Percentiles rank a stretch among this genome's conserved stretches.
Evolutionary conservation across 2,888 invertebrate genomes (phyloP).

Genomic region (Nomada goodeniana): DNA sequence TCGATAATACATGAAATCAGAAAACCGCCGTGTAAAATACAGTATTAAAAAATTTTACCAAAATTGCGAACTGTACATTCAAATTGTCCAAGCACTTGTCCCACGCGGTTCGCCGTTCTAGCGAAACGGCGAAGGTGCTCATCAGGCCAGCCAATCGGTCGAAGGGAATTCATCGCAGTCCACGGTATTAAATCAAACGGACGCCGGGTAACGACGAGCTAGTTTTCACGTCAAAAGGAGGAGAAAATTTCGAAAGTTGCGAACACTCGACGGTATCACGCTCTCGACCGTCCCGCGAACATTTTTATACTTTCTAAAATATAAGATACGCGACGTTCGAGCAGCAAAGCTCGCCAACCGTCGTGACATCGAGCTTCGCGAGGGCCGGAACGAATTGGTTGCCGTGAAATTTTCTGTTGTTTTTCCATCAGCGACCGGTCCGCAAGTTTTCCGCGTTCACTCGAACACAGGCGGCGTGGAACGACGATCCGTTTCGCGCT

Average conservation of each 20-base stretch:
- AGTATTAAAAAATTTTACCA: too few species aligned
- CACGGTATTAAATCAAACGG: neutral
- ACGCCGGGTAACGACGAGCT: too few species aligned
- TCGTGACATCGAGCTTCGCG: neutral
- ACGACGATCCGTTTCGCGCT: constrained; percentile 25
- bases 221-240: neutral
- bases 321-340: constrained; percentile 5
- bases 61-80: neutral
- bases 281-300: constrained; percentile 4
- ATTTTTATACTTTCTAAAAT: constrained; percentile 15
- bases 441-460: constrained; percentile 26
- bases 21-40: too few species aligned
- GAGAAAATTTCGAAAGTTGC: constrained; percentile 24
- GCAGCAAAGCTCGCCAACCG: neutral
- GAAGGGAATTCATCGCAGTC: too few species aligned
- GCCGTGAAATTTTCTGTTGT: neutral
- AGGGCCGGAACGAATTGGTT: too few species aligned
- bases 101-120: too few species aligned
- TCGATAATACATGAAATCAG: too few species aligned
- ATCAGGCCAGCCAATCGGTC: too few species aligned
- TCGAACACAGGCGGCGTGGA: constrained; percentile 13
- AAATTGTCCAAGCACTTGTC: too few species aligned
- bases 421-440: neutral
- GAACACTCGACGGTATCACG: neutral
- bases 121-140: too few species aligned